Evolutionary conservation across 2,113 vertebrate species (phyloP).

Genomic region (Heterotilapia buettikoferi): DNA sequence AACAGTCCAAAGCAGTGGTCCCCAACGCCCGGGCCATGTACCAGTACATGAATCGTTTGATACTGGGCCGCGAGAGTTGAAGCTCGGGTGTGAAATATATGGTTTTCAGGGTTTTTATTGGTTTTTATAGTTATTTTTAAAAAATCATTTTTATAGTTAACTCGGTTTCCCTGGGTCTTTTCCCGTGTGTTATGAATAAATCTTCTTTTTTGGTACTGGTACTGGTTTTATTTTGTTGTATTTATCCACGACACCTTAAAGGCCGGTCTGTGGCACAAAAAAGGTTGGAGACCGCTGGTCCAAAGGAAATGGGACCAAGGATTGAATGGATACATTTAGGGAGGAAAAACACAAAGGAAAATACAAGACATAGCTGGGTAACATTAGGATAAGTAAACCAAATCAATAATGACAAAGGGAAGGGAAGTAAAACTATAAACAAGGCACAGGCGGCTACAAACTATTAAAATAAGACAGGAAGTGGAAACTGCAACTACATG

Average conservation of each 20-base stretch:
- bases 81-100: background rate
- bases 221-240: background rate
- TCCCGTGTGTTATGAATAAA: accelerated
- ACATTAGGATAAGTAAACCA: background rate
- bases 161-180: accelerated
- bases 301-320: background rate
- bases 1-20: background rate
- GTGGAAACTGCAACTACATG: background rate
- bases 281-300: background rate
- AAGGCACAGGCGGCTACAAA: accelerated
- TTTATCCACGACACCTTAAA: accelerated
- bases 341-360: accelerated
- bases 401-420: accelerated
- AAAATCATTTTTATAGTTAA: background rate
- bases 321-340: background rate
- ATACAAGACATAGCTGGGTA: background rate
- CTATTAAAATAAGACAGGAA: background rate
- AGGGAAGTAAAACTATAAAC: background rate
- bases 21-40: accelerated
- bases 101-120: background rate
- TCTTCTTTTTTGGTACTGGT: accelerated
- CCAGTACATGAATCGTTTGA: background rate
- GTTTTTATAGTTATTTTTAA: background rate
- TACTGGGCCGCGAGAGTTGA: accelerated
- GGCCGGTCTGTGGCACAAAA: accelerated